Evolutionary conservation across 2,797 vertebrate genomes (phyloP), one percentile per base, ranked within the genome.

Genomic region (Discoglossus pictus): DNA sequence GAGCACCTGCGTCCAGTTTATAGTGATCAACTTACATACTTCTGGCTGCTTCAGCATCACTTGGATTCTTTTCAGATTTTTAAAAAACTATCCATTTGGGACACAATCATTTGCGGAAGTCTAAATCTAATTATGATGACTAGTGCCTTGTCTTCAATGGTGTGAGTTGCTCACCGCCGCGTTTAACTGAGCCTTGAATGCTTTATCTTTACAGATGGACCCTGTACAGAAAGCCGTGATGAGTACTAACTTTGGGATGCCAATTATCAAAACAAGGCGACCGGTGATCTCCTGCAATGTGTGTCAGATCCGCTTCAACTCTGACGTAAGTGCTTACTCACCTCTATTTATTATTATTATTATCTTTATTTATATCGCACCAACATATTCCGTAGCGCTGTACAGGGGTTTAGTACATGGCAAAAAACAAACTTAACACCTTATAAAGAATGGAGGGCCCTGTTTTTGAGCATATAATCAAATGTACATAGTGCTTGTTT

Each of bases 261-360:
- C 92, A 34, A 74, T 94, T 74, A 76, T 93, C 78, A 94, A 90
- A 85, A 93, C 91, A 76, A 96, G 95, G 83, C 79, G 93, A 34
- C 93, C 92, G n/a, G 82, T 95, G 78, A 97, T 96, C 82, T 94
- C 93, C 83, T 96, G 95, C 86, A 95, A 95, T 15, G 89, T 97
- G 81, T 97, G 95, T 83, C 95, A 97, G 84, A 96, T 96, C 78
- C 91, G 94, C 46, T 97, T 97, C 86, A 97, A 97, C 85, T 97
- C 95, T 12, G 92, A 95, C 93, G 95, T 96, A 74, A 81, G 77
- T 39, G 43, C 39, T 25, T 36, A 25, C 47, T 20, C n/a, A 23
- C 8, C n/a, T 48, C 2, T 40, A 40, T 13, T 36, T 25, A 7
- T 10, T 12, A 38, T 59, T n/a, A n/a, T n/a, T n/a, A n/a, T n/a